Percentiles rank a stretch among this genome's conserved stretches.
Conservation (phyloP, 2,113 vertebrate species). For the Lamprologus ornatipinnis region DNA sequence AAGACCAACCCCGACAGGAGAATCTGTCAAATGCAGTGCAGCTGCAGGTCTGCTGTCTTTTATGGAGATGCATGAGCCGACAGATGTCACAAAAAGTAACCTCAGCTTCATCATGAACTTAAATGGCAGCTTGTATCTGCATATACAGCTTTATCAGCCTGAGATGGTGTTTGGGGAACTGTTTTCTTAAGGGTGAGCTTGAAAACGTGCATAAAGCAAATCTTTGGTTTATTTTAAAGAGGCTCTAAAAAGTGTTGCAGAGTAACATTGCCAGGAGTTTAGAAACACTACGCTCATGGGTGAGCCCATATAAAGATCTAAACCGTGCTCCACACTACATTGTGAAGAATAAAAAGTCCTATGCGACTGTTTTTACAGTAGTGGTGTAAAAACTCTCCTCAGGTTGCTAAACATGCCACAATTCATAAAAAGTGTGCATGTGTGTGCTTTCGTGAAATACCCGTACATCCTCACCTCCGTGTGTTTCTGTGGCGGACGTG, state of each 20-base stretch:
- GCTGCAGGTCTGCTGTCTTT: background rate
- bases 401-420: background rate
- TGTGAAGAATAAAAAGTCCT: background rate
- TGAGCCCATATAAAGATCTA: background rate
- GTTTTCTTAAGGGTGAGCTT: background rate
- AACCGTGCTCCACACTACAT: background rate
- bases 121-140: background rate
- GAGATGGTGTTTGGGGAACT: background rate
- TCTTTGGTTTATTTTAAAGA: background rate
- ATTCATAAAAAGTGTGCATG: background rate
- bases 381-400: background rate
- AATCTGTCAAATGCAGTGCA: background rate
- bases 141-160: background rate
- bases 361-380: background rate
- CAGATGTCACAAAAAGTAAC: background rate
- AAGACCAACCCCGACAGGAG: background rate
- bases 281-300: background rate
- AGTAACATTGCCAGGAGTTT: background rate
- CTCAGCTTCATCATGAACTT: slow-evolving; percentile 1
- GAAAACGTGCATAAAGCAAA: background rate
- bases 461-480: background rate
- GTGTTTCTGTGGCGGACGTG: slow-evolving; percentile 54
- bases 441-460: background rate
- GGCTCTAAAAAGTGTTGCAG: background rate
- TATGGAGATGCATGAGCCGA: slow-evolving; percentile 9